Percentiles rank a stretch among this genome's conserved stretches.
Conservation (phyloP, 2,113 vertebrate genomes). For the Centropus unirufus region DNA sequence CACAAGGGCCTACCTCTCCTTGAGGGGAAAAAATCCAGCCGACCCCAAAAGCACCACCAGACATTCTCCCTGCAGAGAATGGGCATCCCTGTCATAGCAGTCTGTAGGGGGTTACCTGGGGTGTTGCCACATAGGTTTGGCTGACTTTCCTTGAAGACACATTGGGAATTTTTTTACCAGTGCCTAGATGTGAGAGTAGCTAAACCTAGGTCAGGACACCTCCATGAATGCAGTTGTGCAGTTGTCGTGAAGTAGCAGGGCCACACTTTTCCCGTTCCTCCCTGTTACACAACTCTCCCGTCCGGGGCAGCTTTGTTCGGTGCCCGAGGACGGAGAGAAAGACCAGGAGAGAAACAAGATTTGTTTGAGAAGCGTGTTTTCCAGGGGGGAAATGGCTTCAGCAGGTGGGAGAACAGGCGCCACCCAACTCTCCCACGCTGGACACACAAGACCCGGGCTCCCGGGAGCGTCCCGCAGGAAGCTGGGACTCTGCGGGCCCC, state of each 20-base stretch:
- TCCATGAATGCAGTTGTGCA: not conserved
- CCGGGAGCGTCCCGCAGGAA: not conserved
- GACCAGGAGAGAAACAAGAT: not conserved
- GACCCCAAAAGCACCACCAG: not conserved
- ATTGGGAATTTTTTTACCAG: not conserved
- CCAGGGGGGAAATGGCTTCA: not conserved
- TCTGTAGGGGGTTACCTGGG: not conserved
- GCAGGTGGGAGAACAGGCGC: not conserved
- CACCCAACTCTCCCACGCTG: not conserved
- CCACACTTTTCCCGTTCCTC: not conserved
- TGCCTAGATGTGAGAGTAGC: not conserved
- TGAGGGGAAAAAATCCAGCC: fast-evolving
- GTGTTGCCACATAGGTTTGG: not conserved
- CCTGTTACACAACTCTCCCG: not conserved
- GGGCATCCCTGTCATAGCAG: fast-evolving
- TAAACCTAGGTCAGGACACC: not conserved
- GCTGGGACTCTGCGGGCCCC: not conserved
- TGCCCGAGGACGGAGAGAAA: not conserved
- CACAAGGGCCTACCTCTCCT: not conserved
- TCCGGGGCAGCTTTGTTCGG: not conserved
- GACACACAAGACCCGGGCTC: not conserved
- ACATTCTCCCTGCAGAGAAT: fast-evolving
- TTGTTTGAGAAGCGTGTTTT: not conserved
- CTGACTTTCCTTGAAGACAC: not conserved
- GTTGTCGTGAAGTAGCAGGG: not conserved